phyloP scores from a whole-genome alignment of 2,113 vertebrate genomes.

The Spea bombifrons region DNA sequence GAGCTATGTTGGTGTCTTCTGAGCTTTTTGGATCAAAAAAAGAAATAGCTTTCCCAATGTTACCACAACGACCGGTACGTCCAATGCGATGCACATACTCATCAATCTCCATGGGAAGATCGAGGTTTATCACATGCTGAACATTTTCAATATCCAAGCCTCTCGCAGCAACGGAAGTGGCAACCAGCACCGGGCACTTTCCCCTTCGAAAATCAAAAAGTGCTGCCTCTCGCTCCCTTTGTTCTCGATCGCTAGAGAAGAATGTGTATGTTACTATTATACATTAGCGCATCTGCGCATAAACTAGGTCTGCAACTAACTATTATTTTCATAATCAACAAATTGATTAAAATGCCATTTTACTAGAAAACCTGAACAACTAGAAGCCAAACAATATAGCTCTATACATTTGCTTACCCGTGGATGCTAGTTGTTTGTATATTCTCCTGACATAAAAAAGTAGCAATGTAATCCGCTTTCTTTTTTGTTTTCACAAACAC shows the following conservation, averaged over 20 bases:
- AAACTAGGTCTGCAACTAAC: too few relatives aligned
- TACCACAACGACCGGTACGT: slow-evolving; percentile 91
- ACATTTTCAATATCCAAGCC: slow-evolving; percentile 92
- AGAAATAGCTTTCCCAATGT: slow-evolving; percentile 80
- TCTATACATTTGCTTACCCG: slow-evolving; percentile 66
- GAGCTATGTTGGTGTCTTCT: slow-evolving; percentile 71
- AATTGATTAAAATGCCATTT: too few relatives aligned
- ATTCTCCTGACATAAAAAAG: slow-evolving; percentile 86
- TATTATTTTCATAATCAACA: too few relatives aligned
- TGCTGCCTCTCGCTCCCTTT: slow-evolving; percentile 83
- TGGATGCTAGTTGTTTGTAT: slow-evolving; percentile 91
- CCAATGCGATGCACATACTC: slow-evolving; percentile 95
- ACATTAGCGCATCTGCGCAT: too few relatives aligned
- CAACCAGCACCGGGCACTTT: slow-evolving; percentile 83
- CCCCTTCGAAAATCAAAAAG: slow-evolving; percentile 82
- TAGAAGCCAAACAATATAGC: too few relatives aligned
- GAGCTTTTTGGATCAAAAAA: slow-evolving; percentile 73
- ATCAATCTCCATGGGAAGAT: slow-evolving; percentile 82
- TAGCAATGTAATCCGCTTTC: slow-evolving; percentile 88
- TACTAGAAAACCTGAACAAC: too few relatives aligned
- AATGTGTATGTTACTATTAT: neutral
- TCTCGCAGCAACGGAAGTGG: slow-evolving; percentile 90
- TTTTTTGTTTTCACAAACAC: slow-evolving; percentile 93
- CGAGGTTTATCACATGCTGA: slow-evolving; percentile 91
- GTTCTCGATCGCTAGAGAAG: slow-evolving; percentile 79